These are phyloP conservation scores for Drosophila nannoptera DNA, from an alignment of 1,140 invertebrate genomes.

Conservation along the genomic window DNA sequence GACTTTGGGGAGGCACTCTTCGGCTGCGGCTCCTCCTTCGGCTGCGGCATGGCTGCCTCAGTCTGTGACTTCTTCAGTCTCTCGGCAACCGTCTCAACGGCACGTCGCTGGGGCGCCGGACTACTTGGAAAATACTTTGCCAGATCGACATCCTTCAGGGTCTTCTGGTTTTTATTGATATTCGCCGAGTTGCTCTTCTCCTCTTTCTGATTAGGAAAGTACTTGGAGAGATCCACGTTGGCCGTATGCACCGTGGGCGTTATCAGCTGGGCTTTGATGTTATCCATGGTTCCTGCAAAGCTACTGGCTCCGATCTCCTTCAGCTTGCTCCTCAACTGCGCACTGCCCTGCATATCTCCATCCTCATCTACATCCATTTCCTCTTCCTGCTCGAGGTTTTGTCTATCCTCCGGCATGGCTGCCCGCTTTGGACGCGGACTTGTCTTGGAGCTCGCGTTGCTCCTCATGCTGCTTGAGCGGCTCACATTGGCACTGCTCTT, in stretches of 20 bases:
- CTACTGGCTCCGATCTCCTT: slow-evolving; percentile 73
- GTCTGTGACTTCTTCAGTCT: slow-evolving; percentile 69
- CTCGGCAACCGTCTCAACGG: slow-evolving; percentile 67
- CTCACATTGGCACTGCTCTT: slow-evolving; percentile 55
- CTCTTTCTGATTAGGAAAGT: slow-evolving; percentile 76
- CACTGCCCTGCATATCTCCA: slow-evolving; percentile 34
- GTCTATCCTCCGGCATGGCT: slow-evolving; percentile 43
- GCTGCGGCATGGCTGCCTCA: slow-evolving; percentile 42
- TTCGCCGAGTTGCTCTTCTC: slow-evolving; percentile 57
- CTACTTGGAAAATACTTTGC: slow-evolving; percentile 76
- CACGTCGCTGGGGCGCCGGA: slow-evolving; percentile 67
- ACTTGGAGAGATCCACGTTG: slow-evolving; percentile 73
- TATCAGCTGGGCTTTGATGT: slow-evolving; percentile 68
- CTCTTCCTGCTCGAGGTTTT: slow-evolving; percentile 48
- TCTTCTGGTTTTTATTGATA: slow-evolving; percentile 75
- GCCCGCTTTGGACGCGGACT: slow-evolving; percentile 41
- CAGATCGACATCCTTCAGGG: slow-evolving; percentile 74
- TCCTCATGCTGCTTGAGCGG: slow-evolving; percentile 61
- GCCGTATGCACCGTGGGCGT: slow-evolving; percentile 65
- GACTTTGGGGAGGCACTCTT: slow-evolving; percentile 5
- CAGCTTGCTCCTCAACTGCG: slow-evolving; percentile 55
- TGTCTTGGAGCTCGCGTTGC: slow-evolving; percentile 47
- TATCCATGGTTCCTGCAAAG: slow-evolving; percentile 76
- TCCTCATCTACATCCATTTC: slow-evolving; percentile 52
- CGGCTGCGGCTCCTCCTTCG: slow-evolving; percentile 7